Evolutionary conservation across 2,113 vertebrate species (phyloP), one percentile per base, ranked within the genome.

Genomic region (Sciurus niger): DNA sequence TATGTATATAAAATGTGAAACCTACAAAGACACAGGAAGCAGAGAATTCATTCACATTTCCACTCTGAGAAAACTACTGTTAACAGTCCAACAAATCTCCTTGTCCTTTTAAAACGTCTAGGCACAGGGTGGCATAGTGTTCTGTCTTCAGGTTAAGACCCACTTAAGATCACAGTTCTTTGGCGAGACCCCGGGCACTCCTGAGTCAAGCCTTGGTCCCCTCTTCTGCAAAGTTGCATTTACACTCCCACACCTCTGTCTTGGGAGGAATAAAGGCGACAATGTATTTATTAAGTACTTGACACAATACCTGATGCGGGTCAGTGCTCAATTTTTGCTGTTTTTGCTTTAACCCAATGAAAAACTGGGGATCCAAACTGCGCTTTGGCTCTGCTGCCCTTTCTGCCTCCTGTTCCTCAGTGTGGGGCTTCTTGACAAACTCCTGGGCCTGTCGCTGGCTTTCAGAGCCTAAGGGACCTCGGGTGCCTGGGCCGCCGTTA

Each of bases 401-500:
- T 22, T 34, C 78, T 60, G 28, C 40, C 46, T 9, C 58, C 55
- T 7, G 11, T 34, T 48, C 53, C 37, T 22, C 60, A 12, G 18
- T 2, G 20, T 40, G 70, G 93, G 55, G 18, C 46, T 11, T 58
- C 70, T 9, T 3, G 46, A 46, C n/a, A 60, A 37, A 28, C 17
- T 4, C 22, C 8, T 67, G 76, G 16, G 67, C 24, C 46, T 8
- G 28, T 17, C 37, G 20, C 37, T 30, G n/a, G 78, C 7, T 9
- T 4, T 32, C 22, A 0, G 40, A 55, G 82, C 4, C 4, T 34
- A 5, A 2, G 77, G 65, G 48, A 67, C 46, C 7, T 20, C 2
- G 40, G 2, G 48, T 48, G n/a, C 63, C 74, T 65, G 0, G 76
- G 9, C 73, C 18, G 65, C 95, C 90, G 90, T 96, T 96, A 93